These are phyloP conservation scores for Asteroscopus sphinx DNA, from an alignment of 2,888 invertebrate genomes.

Conservation along the genomic window DNA sequence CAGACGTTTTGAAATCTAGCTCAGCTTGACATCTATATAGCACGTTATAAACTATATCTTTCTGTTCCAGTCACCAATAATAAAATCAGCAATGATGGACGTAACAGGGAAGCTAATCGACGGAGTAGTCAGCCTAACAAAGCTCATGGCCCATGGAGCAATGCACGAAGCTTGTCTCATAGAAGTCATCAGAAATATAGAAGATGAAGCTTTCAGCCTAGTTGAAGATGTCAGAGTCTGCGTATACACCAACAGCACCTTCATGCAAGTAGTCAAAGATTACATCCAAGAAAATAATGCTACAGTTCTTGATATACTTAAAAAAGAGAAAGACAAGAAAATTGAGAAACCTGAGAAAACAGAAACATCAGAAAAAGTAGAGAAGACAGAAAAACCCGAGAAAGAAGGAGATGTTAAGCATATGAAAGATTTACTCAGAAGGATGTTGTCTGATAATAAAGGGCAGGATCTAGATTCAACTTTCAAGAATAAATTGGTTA, in stretches of 20 bases:
- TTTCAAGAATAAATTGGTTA: conserved; percentile 69
- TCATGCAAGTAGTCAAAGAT: conserved; percentile 55
- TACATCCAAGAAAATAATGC: conserved; percentile 76
- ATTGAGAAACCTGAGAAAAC: conserved; percentile 5
- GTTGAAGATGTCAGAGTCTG: conserved; percentile 71
- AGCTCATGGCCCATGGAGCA: conserved; percentile 84
- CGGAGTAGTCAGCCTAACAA: conserved; percentile 80
- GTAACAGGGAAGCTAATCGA: conserved; percentile 78
- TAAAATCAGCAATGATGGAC: conserved; percentile 85
- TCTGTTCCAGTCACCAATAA: conserved; percentile 78
- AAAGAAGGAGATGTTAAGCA: conserved; percentile 59
- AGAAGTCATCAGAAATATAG: conserved; percentile 80
- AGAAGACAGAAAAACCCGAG: conserved; percentile 14
- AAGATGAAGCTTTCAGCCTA: conserved; percentile 78
- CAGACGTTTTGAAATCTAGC: too few relatives aligned
- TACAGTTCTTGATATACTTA: conserved; percentile 73
- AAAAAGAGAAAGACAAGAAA: conserved; percentile 26
- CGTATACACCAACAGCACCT: conserved; percentile 64
- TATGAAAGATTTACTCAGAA: conserved; percentile 71
- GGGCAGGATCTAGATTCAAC: conserved; percentile 61
- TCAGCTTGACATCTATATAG: too few relatives aligned
- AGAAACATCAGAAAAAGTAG: conserved; percentile 4
- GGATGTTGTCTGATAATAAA: conserved; percentile 69
- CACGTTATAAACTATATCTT: neutral
- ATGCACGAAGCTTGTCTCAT: conserved; percentile 88